Percentiles rank a stretch among this genome's conserved stretches.
Conservation (phyloP, 1,140 invertebrate genomes). For the Ectropis grisescens region DNA sequence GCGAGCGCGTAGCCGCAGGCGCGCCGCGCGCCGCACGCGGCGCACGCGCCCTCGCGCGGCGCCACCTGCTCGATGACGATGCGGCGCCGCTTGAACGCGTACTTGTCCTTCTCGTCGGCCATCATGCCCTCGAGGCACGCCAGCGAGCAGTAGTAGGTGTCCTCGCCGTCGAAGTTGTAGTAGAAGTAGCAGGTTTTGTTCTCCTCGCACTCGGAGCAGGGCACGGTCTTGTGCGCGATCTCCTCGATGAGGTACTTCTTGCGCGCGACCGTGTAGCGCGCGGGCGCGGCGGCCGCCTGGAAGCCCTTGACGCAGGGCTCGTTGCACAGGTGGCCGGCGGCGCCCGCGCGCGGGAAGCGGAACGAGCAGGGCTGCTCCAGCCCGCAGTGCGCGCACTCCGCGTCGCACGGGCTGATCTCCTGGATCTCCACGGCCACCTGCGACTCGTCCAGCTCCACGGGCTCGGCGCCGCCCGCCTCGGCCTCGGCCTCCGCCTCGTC, state of each 20-base stretch:
- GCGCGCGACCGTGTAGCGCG: constrained; percentile 30
- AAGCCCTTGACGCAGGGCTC: constrained; percentile 35
- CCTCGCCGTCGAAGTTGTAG: constrained; percentile 66
- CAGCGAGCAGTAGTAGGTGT: constrained; percentile 67
- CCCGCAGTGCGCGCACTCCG: constrained; percentile 42
- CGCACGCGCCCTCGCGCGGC: constrained; percentile 33
- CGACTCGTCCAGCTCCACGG: constrained; percentile 27
- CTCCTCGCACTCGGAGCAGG: constrained; percentile 59
- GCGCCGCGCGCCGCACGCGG: constrained; percentile 40
- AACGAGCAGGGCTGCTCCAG: constrained; percentile 31
- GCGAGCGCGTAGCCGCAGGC: constrained; percentile 32
- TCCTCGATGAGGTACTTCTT: constrained; percentile 60
- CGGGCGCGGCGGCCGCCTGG: constrained; percentile 21
- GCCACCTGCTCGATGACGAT: constrained; percentile 38
- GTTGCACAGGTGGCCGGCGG: constrained; percentile 41
- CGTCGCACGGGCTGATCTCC: constrained; percentile 37
- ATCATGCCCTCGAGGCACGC: constrained; percentile 70
- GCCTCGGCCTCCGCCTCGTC: constrained; percentile 20
- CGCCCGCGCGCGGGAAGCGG: constrained; percentile 28
- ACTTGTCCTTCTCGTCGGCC: constrained; percentile 69
- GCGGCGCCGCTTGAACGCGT: constrained; percentile 45
- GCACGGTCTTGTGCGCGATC: constrained; percentile 35
- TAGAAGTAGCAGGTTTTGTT: constrained; percentile 69
- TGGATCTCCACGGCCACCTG: constrained; percentile 25
- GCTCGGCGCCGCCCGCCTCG: constrained; percentile 27